Evolutionary conservation across 2,888 invertebrate species (phyloP).

Genomic region (Cylloceria caligata): DNA sequence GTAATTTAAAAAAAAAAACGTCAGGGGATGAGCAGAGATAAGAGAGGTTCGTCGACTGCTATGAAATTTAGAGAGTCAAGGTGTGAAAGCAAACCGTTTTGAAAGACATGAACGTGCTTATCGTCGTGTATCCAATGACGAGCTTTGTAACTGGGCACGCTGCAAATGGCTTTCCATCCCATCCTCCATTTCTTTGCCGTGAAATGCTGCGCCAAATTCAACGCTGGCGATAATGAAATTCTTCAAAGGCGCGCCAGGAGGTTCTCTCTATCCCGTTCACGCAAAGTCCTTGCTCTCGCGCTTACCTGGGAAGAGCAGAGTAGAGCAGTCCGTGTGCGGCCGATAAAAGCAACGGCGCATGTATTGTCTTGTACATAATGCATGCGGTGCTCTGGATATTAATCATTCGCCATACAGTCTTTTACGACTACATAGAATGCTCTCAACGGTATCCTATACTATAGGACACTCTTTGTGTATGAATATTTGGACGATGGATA

Average conservation of each 20-base stretch:
- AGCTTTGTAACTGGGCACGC: slow-evolving; percentile 59
- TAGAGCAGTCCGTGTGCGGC: neutral
- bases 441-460: neutral
- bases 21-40: neutral
- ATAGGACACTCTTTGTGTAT: neutral
- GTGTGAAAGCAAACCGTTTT: slow-evolving; percentile 17
- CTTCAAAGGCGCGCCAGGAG: slow-evolving; percentile 50
- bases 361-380: slow-evolving; percentile 30
- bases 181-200: slow-evolving; percentile 3
- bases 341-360: neutral
- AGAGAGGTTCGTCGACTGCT: neutral
- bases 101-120: slow-evolving; percentile 8
- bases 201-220: slow-evolving; percentile 46
- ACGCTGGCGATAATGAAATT: slow-evolving; percentile 59
- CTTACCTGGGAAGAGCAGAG: neutral
- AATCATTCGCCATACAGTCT: neutral
- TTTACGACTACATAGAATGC: neutral
- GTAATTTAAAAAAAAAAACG: neutral
- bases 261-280: slow-evolving; percentile 17
- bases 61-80: neutral
- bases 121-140: slow-evolving; percentile 39
- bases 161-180: slow-evolving; percentile 50
- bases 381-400: slow-evolving; percentile 8
- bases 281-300: slow-evolving; percentile 17
- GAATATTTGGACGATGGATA: slow-evolving; percentile 2